phyloP scores from a whole-genome alignment of 1,140 invertebrate genomes.

The Neodiprion fabricii region DNA sequence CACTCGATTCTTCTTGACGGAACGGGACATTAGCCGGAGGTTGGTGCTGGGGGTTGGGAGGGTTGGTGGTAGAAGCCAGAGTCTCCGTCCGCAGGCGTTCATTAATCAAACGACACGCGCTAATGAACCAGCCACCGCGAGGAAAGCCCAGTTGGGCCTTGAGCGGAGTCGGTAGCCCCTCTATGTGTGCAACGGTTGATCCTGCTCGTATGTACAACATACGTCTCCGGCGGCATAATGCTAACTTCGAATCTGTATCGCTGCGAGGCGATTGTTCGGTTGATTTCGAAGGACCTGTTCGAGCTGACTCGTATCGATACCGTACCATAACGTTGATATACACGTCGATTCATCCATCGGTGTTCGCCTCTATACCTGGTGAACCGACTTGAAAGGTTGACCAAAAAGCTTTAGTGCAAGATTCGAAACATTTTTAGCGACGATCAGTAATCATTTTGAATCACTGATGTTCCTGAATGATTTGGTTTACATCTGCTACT shows the following conservation, averaged over 20 bases:
- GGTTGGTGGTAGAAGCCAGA: neutral
- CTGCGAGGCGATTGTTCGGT: neutral
- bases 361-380: no score
- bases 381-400: no score
- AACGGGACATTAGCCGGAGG: neutral
- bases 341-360: no score
- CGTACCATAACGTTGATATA: no score
- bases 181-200: no score
- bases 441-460: no score
- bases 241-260: neutral
- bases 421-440: no score
- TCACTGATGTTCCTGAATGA: no score
- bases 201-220: no score
- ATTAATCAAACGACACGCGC: constrained; percentile 60
- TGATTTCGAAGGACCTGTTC: neutral
- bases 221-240: neutral
- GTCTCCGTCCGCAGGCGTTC: constrained; percentile 31
- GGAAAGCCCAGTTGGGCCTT: constrained; percentile 8
- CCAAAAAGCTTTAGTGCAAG: no score
- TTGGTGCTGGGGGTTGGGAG: neutral
- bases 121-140: constrained; percentile 54
- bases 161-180: constrained; percentile 18
- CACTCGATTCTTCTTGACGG: constrained; percentile 4
- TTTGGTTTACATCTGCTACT: no score
- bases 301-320: neutral